A percentile compares a stretch with the other conserved stretches of the same genome.
Conservation (phyloP, 2,797 vertebrate species). For the Capromys pilorides region DNA sequence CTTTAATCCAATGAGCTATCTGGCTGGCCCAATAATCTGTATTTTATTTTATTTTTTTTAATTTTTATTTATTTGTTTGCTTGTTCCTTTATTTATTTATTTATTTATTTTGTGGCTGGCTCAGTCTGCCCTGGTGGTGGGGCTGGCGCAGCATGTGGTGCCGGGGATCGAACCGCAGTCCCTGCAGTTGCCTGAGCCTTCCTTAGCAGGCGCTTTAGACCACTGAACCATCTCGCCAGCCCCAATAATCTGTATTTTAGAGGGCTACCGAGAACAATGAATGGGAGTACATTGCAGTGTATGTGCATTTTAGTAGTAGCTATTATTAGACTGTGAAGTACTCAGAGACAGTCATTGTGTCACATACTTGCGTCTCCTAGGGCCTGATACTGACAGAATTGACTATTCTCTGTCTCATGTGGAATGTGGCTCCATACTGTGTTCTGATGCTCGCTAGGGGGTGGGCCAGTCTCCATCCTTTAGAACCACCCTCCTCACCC, state of each 20-base stretch:
- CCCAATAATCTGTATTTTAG: neutral
- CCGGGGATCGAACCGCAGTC: no score
- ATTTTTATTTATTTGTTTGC: no score
- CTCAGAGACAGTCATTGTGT: neutral
- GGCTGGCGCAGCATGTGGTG: no score
- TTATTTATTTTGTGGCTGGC: no score
- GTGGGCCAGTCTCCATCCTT: neutral
- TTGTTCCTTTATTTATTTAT: no score
- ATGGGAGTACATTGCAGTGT: neutral
- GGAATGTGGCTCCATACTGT: neutral
- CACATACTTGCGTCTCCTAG: neutral
- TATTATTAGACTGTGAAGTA: neutral
- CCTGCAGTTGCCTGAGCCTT: no score
- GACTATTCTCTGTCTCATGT: neutral
- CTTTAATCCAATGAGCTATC: no score
- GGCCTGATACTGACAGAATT: neutral
- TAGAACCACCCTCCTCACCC: neutral
- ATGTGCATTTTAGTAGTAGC: neutral
- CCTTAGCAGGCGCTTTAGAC: no score
- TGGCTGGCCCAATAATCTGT: no score
- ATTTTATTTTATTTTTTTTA: no score
- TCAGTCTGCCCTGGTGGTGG: no score
- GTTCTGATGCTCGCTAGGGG: neutral
- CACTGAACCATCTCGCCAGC: no score
- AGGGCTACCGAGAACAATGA: constrained; percentile 9